These are phyloP conservation scores for Falco naumanni DNA, from an alignment of 2,797 vertebrate genomes.

Conservation along the genomic window DNA sequence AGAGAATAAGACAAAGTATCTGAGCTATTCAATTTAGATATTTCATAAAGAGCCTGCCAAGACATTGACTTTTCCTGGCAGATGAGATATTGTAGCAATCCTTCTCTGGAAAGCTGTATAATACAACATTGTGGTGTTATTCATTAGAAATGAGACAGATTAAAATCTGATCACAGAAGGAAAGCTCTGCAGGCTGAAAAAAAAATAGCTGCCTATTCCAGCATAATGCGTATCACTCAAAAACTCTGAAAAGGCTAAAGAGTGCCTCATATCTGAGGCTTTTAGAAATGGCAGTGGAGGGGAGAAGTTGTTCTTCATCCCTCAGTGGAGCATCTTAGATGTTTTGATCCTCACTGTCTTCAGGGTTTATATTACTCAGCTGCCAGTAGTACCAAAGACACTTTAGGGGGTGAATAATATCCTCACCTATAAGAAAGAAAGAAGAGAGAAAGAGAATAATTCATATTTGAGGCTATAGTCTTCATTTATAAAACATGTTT, in stretches of 20 bases:
- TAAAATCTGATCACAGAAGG: slow-evolving; percentile 42
- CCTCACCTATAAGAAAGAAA: background rate
- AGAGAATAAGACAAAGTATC: slow-evolving; percentile 14
- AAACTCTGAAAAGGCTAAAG: slow-evolving; percentile 6
- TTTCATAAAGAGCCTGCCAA: slow-evolving; percentile 47
- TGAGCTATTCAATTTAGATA: slow-evolving; percentile 20
- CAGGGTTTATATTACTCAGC: background rate
- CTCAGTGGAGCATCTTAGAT: background rate
- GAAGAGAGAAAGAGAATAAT: background rate
- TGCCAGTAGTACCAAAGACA: background rate
- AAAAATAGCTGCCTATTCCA: background rate
- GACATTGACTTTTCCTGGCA: slow-evolving; percentile 42
- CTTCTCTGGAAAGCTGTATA: slow-evolving; percentile 21
- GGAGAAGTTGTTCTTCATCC: background rate
- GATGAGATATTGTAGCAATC: slow-evolving; percentile 48
- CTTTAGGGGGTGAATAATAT: background rate
- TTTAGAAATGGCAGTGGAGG: background rate
- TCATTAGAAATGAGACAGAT: slow-evolving; percentile 56
- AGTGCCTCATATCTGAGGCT: background rate
- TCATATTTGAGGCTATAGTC: background rate
- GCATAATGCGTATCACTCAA: background rate
- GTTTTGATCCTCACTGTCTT: background rate
- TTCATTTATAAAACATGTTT: background rate
- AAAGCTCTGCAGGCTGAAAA: background rate
- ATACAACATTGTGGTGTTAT: slow-evolving; percentile 33